Evolutionary conservation across 2,888 invertebrate genomes (phyloP), one percentile per base, ranked within the genome.

Genomic region (Aromia moschata): DNA sequence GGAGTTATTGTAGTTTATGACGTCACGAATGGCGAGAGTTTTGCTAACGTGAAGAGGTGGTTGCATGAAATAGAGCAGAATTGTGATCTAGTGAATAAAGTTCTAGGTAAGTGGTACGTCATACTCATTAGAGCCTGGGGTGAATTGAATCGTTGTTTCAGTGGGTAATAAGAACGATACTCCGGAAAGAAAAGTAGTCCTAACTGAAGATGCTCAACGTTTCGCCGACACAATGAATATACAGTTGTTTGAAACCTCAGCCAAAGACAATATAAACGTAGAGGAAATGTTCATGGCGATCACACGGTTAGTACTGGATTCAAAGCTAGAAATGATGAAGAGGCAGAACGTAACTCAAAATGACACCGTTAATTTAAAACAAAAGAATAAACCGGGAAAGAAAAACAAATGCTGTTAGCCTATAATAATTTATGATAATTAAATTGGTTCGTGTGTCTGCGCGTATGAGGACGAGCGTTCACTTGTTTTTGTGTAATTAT

Each of bases 1-100:
- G 99, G 99, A 62, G 99, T 99, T 62, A 96, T 99, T 77, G 97
- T 99, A 43, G 99, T 99, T 10, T 99, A 99, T 83, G 99, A 99
- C 86, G 98, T 99, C 49, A 96, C 95, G 64, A 97, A 94, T 81
- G 98, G 98, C 37, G 98, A 99, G 80, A 96, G 98, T 47, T 99
- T 99, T 83, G 97, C 97, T 62, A 99, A 99, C 82, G 98, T 99
- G 1, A 97, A 98, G 80, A 85, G 98, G 79, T 99, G 99, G 99
- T 85, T 99, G 53, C 96, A 97, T 80, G 99, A 99, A 84, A 99
- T 99, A 70, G 98, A 98, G 80, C 95, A 97, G 80, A 98, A 99
- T 85, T 99, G 99, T 89, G 98, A 99, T 85, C 94, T 96, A 75
- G 98, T 98, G 70, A 96, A 96, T 85, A 93, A 94, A 88, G 95